Percentiles rank a stretch among this genome's conserved stretches.
These are phyloP conservation scores for Phycodurus eques DNA, from an alignment of 2,113 vertebrate species.

Conservation along the genomic window DNA sequence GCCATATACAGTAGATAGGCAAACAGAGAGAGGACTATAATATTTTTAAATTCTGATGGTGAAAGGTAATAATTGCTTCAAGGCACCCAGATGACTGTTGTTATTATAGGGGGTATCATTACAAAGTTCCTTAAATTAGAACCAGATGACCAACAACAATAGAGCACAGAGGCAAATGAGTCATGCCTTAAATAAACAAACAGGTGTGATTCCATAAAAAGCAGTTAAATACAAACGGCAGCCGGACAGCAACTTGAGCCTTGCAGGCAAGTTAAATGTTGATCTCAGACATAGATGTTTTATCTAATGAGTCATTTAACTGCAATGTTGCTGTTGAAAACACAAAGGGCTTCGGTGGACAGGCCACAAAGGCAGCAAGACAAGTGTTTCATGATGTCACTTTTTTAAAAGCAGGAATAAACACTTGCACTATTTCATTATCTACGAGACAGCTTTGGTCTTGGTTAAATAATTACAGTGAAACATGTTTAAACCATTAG, in stretches of 20 bases:
- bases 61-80: neutral
- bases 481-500: conserved; percentile 5
- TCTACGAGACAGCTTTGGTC: neutral
- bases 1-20: no score
- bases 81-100: neutral
- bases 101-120: neutral
- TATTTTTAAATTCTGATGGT: neutral
- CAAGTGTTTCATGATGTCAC: neutral
- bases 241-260: neutral
- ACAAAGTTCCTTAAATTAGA: neutral
- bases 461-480: neutral
- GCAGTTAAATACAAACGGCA: neutral
- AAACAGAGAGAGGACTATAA: neutral
- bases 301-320: neutral
- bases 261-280: neutral
- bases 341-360: neutral
- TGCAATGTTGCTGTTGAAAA: conserved; percentile 1
- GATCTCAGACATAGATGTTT: neutral
- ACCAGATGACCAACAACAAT: neutral
- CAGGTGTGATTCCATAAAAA: conserved; percentile 3
- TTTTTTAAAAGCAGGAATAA: neutral
- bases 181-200: neutral
- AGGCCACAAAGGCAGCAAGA: neutral
- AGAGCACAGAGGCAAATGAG: conserved; percentile 4
- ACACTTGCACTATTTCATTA: neutral